Conservation (phyloP, 2,113 vertebrate species). For the Amia ocellicauda region DNA sequence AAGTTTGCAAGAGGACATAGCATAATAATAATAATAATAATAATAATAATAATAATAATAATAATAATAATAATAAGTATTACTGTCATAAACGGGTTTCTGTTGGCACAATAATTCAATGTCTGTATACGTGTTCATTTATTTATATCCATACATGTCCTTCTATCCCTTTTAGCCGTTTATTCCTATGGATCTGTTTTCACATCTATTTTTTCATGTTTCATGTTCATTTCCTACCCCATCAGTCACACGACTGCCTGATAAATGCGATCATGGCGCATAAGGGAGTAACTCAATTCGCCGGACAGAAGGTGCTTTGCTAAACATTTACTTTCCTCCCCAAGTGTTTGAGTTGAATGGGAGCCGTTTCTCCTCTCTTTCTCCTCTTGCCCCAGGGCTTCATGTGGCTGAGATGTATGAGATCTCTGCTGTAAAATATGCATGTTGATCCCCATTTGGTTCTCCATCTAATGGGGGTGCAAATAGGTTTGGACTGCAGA, state of each 20-base stretch:
- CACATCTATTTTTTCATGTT: neutral
- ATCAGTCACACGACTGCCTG: constrained; percentile 56
- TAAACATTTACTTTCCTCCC: constrained; percentile 60
- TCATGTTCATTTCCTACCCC: constrained; percentile 54
- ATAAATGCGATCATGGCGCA: constrained; percentile 69
- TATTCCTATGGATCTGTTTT: neutral
- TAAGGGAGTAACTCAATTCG: constrained; percentile 52
- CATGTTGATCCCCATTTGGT: constrained; percentile 70
- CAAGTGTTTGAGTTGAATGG: constrained; percentile 62
- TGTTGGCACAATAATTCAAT: neutral
- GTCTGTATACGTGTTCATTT: neutral
- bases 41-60: neutral
- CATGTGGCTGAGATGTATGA: constrained; percentile 73
- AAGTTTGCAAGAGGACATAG: no score
- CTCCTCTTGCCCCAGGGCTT: constrained; percentile 60
- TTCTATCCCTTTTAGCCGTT: neutral
- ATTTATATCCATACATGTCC: neutral
- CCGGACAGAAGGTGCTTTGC: constrained; percentile 59
- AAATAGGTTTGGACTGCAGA: constrained; percentile 75
- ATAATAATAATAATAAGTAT: neutral
- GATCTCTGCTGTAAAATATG: constrained; percentile 73
- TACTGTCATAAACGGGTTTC: neutral
- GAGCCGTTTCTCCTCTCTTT: constrained; percentile 36
- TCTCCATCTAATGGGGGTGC: constrained; percentile 69
- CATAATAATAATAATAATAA: constrained; percentile 2